These are phyloP conservation scores for Bubalus kerabau DNA, from an alignment of 2,113 vertebrate genomes.

Conservation along the genomic window DNA sequence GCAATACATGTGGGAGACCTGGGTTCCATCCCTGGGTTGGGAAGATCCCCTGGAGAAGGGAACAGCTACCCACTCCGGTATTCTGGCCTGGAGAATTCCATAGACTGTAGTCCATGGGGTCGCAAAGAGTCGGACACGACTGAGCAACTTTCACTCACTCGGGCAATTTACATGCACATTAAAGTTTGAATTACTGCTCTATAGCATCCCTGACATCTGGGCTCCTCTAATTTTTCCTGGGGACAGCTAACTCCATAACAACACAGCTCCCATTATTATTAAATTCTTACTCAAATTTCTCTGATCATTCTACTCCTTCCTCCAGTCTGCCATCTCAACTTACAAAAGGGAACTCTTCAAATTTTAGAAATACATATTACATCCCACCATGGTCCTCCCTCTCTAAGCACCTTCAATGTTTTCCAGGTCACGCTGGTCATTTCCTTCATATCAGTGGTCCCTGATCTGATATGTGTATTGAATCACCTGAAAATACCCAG, in stretches of 20 bases:
- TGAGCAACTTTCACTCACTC: not conserved
- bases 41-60: not conserved
- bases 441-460: not conserved
- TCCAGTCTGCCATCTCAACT: not conserved
- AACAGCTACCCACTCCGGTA: not conserved
- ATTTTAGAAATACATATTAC: not conserved
- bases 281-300: not conserved
- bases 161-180: not conserved
- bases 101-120: not conserved
- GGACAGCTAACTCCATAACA: not conserved
- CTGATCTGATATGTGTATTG: not conserved
- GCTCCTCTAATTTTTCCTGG: not conserved
- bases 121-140: rapidly evolving
- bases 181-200: not conserved
- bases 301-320: not conserved
- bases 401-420: not conserved
- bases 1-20: not conserved
- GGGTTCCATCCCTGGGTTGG: not conserved
- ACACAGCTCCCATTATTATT: not conserved
- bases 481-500: not conserved
- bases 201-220: not conserved
- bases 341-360: not conserved
- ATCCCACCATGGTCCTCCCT: not conserved
- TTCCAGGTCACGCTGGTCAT: not conserved
- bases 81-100: not conserved